A percentile compares a stretch with the other conserved stretches of the same genome.
Conservation (phyloP, 2,797 vertebrate genomes). For the Myotis planiceps region DNA sequence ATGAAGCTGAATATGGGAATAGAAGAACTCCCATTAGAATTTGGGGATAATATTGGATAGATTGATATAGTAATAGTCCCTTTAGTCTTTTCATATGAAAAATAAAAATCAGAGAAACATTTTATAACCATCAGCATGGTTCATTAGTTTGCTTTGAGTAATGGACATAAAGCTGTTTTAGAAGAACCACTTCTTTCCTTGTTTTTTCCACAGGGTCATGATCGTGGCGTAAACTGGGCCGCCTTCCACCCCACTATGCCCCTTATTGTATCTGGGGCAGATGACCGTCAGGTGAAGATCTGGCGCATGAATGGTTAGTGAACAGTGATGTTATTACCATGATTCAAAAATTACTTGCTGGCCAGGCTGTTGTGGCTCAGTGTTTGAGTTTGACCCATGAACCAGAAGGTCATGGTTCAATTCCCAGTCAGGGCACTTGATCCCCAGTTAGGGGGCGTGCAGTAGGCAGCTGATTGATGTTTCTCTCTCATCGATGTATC, state of each 20-base stretch:
- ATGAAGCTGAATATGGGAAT: neutral
- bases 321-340: neutral
- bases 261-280: slow-evolving; percentile 97
- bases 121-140: neutral
- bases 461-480: too few relatives aligned
- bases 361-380: neutral
- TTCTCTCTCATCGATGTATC: too few relatives aligned
- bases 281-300: slow-evolving; percentile 98
- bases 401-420: too few relatives aligned
- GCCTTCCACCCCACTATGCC: slow-evolving; percentile 99
- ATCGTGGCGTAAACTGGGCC: slow-evolving; percentile 98
- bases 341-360: neutral
- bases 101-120: neutral
- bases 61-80: neutral
- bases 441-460: too few relatives aligned
- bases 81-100: neutral
- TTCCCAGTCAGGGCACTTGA: too few relatives aligned
- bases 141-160: neutral
- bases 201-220: slow-evolving; percentile 90
- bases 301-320: slow-evolving; percentile 95
- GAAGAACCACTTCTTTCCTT: neutral
- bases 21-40: neutral
- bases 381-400: too few relatives aligned
- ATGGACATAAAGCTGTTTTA: neutral
- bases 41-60: neutral